Evolutionary conservation across 2,888 invertebrate genomes (phyloP).

Genomic region (Ellobium chinense): DNA sequence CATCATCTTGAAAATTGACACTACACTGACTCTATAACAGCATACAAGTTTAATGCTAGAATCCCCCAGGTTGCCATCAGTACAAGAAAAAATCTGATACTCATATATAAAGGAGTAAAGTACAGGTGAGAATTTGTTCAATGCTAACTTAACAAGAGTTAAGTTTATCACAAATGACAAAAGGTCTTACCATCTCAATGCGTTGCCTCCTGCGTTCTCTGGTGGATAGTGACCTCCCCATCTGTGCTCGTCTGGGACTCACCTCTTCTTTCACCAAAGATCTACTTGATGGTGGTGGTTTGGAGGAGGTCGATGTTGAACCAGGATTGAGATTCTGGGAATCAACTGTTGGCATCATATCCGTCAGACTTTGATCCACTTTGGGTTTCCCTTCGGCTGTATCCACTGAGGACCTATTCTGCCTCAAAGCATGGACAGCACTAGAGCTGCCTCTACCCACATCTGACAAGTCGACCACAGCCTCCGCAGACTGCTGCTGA

Average conservation of each 20-base stretch:
- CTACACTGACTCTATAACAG: too few species aligned
- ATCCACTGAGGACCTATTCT: too few species aligned
- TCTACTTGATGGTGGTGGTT: neutral
- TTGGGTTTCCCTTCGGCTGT: too few species aligned
- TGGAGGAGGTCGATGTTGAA: neutral
- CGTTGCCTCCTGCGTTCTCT: neutral
- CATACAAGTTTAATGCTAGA: neutral
- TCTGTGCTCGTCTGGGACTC: neutral
- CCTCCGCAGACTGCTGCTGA: neutral
- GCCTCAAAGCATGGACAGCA: too few species aligned
- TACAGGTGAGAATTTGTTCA: too few species aligned
- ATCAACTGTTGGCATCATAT: neutral
- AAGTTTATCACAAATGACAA: too few species aligned
- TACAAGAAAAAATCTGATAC: too few species aligned
- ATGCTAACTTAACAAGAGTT: too few species aligned
- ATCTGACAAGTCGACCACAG: neutral
- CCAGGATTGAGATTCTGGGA: neutral
- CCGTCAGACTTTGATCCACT: neutral
- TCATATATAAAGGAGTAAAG: too few species aligned
- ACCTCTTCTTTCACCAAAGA: neutral
- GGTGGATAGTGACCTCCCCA: constrained; percentile 2
- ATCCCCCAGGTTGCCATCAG: too few species aligned
- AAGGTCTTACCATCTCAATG: neutral
- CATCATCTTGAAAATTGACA: too few species aligned
- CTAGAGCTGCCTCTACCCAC: neutral